These are phyloP conservation scores for Epizoanthus scotinus DNA, from an alignment of 92 coral and sea anemone genomes.

Conservation along the genomic window DNA sequence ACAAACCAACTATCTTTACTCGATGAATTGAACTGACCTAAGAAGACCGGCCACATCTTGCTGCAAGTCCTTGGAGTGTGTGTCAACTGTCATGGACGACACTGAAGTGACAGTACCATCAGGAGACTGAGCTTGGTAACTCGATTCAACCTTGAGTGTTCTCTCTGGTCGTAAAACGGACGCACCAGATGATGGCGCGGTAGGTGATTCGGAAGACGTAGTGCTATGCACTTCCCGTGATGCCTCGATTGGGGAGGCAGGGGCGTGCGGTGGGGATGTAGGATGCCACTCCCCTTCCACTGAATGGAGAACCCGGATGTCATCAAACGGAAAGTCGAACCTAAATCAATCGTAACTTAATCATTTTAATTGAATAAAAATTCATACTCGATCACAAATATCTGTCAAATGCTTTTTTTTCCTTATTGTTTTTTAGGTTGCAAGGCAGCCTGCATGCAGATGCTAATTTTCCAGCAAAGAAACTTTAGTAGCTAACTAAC, in stretches of 20 bases:
- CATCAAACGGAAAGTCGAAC: conserved; percentile 76
- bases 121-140: conserved; percentile 34
- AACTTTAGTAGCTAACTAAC: too few relatives aligned
- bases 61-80: conserved; percentile 10
- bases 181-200: conserved; percentile 11
- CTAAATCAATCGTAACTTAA: conserved; percentile 24
- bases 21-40: conserved; percentile 19
- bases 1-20: neutral
- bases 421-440: too few relatives aligned
- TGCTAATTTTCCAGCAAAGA: too few relatives aligned
- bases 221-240: conserved; percentile 77
- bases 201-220: conserved; percentile 60
- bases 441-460: too few relatives aligned
- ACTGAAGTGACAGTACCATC: conserved; percentile 65
- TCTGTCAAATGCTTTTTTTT: too few relatives aligned
- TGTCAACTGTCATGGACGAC: conserved; percentile 64
- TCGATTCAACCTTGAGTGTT: conserved; percentile 13
- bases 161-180: neutral
- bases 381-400: too few relatives aligned
- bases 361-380: too few relatives aligned
- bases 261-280: conserved; percentile 18
- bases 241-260: conserved; percentile 51
- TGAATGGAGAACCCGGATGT: conserved; percentile 53
- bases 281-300: conserved; percentile 8
- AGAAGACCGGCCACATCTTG: conserved; percentile 26